A percentile compares a stretch with the other conserved stretches of the same genome.
Conservation (phyloP, 1,140 invertebrate genomes). For the Alviniconcha marisindica region DNA sequence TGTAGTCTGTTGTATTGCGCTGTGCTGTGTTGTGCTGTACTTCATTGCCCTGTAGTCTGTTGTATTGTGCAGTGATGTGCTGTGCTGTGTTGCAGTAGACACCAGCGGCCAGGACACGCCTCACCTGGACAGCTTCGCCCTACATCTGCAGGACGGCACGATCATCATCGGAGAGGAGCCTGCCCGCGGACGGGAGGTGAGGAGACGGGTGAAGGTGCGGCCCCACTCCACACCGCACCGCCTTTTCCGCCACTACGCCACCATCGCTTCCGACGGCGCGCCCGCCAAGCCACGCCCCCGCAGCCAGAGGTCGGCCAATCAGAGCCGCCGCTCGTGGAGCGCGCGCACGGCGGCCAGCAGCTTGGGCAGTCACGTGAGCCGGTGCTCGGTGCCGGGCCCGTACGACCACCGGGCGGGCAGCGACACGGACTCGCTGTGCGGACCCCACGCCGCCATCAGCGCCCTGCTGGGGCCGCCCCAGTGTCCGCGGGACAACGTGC, state of each 20-base stretch:
- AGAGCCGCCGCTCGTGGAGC: background rate
- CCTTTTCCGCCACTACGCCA: slow-evolving; percentile 24
- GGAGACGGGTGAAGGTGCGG: no score
- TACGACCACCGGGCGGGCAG: background rate
- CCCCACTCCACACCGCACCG: background rate
- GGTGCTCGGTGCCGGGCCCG: slow-evolving; percentile 7
- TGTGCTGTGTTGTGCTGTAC: no score
- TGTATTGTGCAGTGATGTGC: no score
- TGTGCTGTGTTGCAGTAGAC: no score
- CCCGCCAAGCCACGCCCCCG: background rate
- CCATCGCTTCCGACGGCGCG: background rate
- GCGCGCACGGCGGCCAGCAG: slow-evolving; percentile 1
- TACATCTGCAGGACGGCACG: slow-evolving; percentile 14
- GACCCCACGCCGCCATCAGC: slow-evolving; percentile 1
- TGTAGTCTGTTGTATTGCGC: no score
- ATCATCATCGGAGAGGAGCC: slow-evolving; percentile 26
- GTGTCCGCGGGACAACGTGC: background rate
- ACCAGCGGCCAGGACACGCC: no score
- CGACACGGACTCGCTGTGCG: background rate
- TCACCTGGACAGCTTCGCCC: slow-evolving; percentile 24
- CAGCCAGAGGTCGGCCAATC: background rate
- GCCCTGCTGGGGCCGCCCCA: slow-evolving; percentile 10
- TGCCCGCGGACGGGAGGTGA: no score
- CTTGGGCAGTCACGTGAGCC: slow-evolving; percentile 12
- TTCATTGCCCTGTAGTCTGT: no score